A percentile compares a stretch with the other conserved stretches of the same genome.
Evolutionary conservation across 2,888 invertebrate species (phyloP).

Genomic region (Melipona bicolor): DNA sequence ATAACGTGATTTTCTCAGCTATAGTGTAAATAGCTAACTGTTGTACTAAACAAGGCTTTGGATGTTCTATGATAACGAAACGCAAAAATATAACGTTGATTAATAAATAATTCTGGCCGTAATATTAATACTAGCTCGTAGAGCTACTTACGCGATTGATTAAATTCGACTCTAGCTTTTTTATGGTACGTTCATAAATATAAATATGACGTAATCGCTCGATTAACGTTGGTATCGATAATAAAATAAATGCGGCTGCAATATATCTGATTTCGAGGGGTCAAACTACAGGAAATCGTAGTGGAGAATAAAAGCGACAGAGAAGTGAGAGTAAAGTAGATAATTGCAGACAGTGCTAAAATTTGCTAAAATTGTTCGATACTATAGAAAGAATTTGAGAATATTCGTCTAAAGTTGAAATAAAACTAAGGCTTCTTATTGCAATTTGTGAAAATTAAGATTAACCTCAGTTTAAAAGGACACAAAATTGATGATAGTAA

Average conservation of each 20-base stretch:
- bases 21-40: constrained; percentile 7
- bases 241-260: not conserved
- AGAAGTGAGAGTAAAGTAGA: not conserved
- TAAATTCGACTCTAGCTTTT: constrained; percentile 25
- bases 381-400: not conserved
- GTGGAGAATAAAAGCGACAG: not conserved
- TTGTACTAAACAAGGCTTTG: constrained; percentile 19
- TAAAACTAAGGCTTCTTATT: not conserved
- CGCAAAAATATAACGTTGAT: constrained; percentile 5
- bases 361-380: not conserved
- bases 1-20: not conserved
- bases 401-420: not conserved
- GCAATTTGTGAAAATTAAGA: not conserved
- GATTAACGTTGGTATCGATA: not conserved
- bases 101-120: not conserved
- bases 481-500: not conserved
- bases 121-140: not conserved
- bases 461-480: not conserved
- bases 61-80: constrained; percentile 24
- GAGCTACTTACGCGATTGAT: not conserved
- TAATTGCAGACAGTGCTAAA: not conserved
- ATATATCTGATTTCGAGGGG: not conserved
- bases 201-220: not conserved
- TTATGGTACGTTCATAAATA: constrained; percentile 19
- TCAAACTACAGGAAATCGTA: not conserved